phyloP scores from a whole-genome alignment of 2,113 vertebrate genomes.

The Pachypanchax playfairii region DNA sequence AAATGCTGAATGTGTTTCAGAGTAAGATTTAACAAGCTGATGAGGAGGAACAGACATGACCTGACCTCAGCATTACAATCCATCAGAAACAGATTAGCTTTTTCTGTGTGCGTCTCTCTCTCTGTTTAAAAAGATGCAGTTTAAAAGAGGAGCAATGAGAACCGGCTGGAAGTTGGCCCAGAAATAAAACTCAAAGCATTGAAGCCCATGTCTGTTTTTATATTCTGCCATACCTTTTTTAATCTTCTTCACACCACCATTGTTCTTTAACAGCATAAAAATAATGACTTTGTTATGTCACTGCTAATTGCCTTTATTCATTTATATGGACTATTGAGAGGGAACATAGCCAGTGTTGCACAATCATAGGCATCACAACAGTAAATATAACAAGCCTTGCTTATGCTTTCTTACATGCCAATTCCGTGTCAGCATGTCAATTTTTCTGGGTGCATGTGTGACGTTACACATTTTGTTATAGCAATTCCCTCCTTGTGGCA shows the following conservation, averaged over 20 bases:
- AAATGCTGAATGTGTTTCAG: conserved; percentile 50
- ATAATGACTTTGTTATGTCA: background rate
- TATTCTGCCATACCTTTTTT: background rate
- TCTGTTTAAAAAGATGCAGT: conserved; percentile 15
- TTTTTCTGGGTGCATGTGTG: no score
- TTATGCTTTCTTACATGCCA: no score
- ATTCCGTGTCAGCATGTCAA: no score
- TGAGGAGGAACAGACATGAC: conserved; percentile 49
- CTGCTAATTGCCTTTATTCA: background rate
- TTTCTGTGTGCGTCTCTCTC: background rate
- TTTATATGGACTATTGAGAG: background rate
- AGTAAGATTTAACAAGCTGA: conserved; percentile 64
- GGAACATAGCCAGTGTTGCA: background rate
- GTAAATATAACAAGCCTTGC: no score
- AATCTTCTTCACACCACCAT: background rate
- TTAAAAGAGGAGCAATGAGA: background rate
- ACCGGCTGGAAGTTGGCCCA: background rate
- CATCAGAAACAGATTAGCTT: conserved; percentile 50
- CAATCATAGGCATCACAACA: background rate
- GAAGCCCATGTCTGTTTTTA: background rate
- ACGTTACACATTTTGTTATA: no score
- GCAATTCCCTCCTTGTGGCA: no score
- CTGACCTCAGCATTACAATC: conserved; percentile 56
- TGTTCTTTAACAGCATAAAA: background rate
- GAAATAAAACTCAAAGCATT: conserved; percentile 4